Evolutionary conservation across 2,888 invertebrate species (phyloP), one percentile per base, ranked within the genome.

Genomic region (Acanthopleura granulata): DNA sequence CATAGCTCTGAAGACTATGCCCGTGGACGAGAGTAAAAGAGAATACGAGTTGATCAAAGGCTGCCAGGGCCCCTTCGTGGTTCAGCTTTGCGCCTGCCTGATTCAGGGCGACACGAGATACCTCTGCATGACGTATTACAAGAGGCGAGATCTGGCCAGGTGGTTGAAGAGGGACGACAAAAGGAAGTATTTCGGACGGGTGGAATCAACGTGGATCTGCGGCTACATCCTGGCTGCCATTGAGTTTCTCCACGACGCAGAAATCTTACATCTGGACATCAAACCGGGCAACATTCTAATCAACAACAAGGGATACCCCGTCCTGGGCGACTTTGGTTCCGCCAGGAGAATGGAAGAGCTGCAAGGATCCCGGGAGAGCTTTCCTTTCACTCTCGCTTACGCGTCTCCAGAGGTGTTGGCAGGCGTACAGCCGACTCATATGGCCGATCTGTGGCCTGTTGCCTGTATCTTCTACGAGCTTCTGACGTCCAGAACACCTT

Each of bases 261-360:
- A 25, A 14, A 49, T 71, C n/a, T 22, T 49, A 4, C 71, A 71
- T 49, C 27, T 71, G 50, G 71, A 71, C 71, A 49, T 71, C 16
- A 71, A 71, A 71, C 71, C 71, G 11, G 40, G 18, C n/a, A 71
- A 71, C 25, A 40, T 71, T 40, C n/a, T 71, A 9, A 49, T 71
- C 4, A 1, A 16, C n/a, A 49, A 71, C 27, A 71, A 49, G n/a
- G 71, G 71, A 1, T 71, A 71, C 25, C 71, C 50, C 18, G 27
- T 71, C 6, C 40, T 71, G 22, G 18, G n/a, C 1, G 71, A 71
- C 27, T 71, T 71, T 25, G 49, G 71, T 15, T n/a, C n/a, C 14
- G 71, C 71, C 18, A 4, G 18, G 50, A 29, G 50, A 18, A 49
- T 49, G 49, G 16, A 14, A n/a, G 71, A 71, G 14, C 18, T 40